Evolutionary conservation across 2,113 vertebrate species (phyloP), one percentile per base, ranked within the genome.

Genomic region (Eclectus roratus): DNA sequence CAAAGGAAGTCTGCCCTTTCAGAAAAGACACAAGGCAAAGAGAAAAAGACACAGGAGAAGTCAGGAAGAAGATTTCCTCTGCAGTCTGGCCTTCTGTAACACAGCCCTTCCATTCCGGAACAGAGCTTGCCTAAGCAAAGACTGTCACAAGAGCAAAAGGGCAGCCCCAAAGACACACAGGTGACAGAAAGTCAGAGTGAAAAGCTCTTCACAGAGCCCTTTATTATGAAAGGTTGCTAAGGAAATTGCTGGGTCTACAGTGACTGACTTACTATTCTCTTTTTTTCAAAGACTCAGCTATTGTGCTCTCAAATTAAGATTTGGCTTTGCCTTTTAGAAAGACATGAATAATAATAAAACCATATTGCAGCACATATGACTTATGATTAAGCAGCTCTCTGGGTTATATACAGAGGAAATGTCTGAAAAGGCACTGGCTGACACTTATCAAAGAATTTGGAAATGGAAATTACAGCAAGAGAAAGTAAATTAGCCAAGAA

Each of bases 391-490:
- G 94, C 91, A 93, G 89, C 93, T 92, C 72, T 92, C 69, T 89
- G 86, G 70, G 89, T 94, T 94, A 87, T 87, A 94, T 87, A 91
- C 61, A 96, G 93, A 96, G 94, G 94, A 94, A 95, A 92, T 21
- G 93, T 92, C 94, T 96, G 95, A 94, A 93, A 96, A 93, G 74
- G 90, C 79, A 96, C 90, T 90, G 93, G 94, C 95, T 95, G 90
- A 95, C 93, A 94, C 90, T 96, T 96, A 97, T 96, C 94, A 94
- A 81, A 80, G 89, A 95, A 85, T 81, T 95, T 86, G 69, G 78
- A 84, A 97, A 95, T 95, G 95, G 94, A 96, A 96, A 94, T 94
- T 92, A 91, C 92, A 96, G 92, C 91, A 84, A 78, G 85, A 91
- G 90, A 92, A 88, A 91, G 92, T 72, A 92, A 96, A 96, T 95